phyloP scores from a whole-genome alignment of 1,140 invertebrate species.

The Telenomus remus region DNA sequence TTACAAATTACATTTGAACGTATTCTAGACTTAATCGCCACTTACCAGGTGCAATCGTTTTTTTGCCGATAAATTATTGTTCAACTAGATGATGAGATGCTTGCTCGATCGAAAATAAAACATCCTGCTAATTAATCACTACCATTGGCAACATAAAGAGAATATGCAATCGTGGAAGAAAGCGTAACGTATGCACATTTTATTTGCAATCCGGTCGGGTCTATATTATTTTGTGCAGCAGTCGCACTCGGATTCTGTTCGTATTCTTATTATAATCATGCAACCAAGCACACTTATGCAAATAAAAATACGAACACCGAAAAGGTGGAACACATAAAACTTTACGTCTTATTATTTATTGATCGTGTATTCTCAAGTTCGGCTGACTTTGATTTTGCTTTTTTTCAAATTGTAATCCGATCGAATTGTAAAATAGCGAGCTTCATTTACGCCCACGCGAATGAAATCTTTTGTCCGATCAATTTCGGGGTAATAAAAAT shows the following conservation, averaged over 20 bases:
- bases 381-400: conserved; percentile 42
- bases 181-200: not conserved
- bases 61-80: conserved; percentile 32
- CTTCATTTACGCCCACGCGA: conserved; percentile 38
- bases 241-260: conserved; percentile 19
- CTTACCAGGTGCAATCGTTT: conserved; percentile 32
- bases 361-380: conserved; percentile 33
- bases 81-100: conserved; percentile 23
- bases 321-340: conserved; percentile 52
- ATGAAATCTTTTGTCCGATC: conserved; percentile 36
- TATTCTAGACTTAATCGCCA: conserved; percentile 19
- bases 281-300: conserved; percentile 47
- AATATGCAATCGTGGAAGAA: not conserved
- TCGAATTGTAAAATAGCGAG: conserved; percentile 46
- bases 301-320: conserved; percentile 51
- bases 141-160: not conserved
- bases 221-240: conserved; percentile 37
- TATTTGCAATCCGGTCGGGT: conserved; percentile 24
- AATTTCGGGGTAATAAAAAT: conserved; percentile 40
- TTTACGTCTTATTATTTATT: conserved; percentile 54
- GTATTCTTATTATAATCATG: conserved; percentile 33
- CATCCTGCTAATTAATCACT: conserved; percentile 23
- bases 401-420: conserved; percentile 51
- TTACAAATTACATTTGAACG: conserved; percentile 31
- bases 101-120: conserved; percentile 9